Percentiles rank a stretch among this genome's conserved stretches.
Evolutionary conservation across 2,113 vertebrate genomes (phyloP).

Genomic region (Formicarius rufipectus): DNA sequence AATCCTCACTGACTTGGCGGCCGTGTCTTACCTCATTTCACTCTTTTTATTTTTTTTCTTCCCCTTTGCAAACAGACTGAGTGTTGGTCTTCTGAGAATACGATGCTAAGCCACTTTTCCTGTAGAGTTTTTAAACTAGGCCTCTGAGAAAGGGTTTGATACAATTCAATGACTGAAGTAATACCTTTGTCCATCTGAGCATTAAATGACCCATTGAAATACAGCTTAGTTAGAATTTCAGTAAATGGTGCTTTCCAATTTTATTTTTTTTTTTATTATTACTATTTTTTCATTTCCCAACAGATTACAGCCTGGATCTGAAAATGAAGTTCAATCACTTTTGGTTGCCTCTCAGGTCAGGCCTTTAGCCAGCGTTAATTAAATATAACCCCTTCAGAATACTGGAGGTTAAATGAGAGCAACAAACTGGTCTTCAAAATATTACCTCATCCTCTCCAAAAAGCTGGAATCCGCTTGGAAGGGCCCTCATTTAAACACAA

Average conservation of each 20-base stretch:
- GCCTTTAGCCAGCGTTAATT: conserved; percentile 88
- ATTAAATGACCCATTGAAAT: conserved; percentile 85
- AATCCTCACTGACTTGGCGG: conserved; percentile 2
- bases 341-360: conserved; percentile 83
- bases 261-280: conserved; percentile 22
- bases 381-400: conserved; percentile 87
- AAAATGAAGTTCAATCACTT: conserved; percentile 82
- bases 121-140: conserved; percentile 74
- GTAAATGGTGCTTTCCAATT: conserved; percentile 75
- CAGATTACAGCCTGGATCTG: conserved; percentile 73
- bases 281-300: conserved; percentile 69
- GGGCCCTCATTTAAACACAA: neutral
- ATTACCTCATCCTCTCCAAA: conserved; percentile 52
- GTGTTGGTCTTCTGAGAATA: conserved; percentile 70
- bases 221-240: conserved; percentile 82
- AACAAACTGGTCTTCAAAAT: conserved; percentile 40
- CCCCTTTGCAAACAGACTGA: conserved; percentile 55
- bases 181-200: conserved; percentile 87
- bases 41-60: neutral
- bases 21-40: conserved; percentile 67
- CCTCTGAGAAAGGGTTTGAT: conserved; percentile 79
- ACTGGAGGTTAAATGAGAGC: conserved; percentile 83
- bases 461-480: conserved; percentile 19
- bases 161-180: conserved; percentile 81
- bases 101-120: conserved; percentile 76